Base-by-base conservation (phyloP, 2,888 invertebrate genomes). In the Coelinius sp. region DNA sequence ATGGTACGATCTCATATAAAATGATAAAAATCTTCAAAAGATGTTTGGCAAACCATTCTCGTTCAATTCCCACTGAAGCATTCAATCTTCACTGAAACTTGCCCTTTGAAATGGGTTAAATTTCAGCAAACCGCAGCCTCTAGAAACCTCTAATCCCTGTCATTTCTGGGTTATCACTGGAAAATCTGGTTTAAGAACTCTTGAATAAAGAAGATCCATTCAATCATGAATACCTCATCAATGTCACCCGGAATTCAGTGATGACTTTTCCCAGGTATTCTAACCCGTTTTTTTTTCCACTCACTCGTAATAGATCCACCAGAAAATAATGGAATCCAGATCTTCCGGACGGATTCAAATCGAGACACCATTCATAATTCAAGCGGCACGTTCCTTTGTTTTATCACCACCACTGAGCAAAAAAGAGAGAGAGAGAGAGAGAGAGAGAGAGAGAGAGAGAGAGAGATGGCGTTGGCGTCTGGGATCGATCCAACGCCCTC, bases 331-430 rank as follows among this genome's bases (percentile, higher is more conserved):
- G 52, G 56, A 70, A 67, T 63, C 25, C 41, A 49, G 49, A 69
- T 70, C 65, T 65, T 70, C 65, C 56, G 70, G 65, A 35, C 69
- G 76, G 71, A 77, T 77, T 77, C 75, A 75, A 77, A 77, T 74
- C 73, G 74, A 68, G 69, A 76, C 73, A 73, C 68, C 74, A 76
- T 77, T 77, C 76, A 77, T 77, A 77, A 76, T 77, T 77, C 76
- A 77, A 77, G 75, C 75, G 75, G 65, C 76, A 75, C 74, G 75
- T 74, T 75, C 71, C 74, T 77, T 77, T 77, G 77, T 77, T 74
- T 77, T 76, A 76, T 76, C 77, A 69, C 69, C 46, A 64, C 46
- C 64, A 69, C 59, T 24, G 14, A 25, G 5, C n/a, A 20, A 22
- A 17, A 22, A 7, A 49, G 49, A 22, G 49, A 22, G 49, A 22